phyloP scores from a whole-genome alignment of 2,888 invertebrate genomes.

The Arrhopalites spinosus region DNA sequence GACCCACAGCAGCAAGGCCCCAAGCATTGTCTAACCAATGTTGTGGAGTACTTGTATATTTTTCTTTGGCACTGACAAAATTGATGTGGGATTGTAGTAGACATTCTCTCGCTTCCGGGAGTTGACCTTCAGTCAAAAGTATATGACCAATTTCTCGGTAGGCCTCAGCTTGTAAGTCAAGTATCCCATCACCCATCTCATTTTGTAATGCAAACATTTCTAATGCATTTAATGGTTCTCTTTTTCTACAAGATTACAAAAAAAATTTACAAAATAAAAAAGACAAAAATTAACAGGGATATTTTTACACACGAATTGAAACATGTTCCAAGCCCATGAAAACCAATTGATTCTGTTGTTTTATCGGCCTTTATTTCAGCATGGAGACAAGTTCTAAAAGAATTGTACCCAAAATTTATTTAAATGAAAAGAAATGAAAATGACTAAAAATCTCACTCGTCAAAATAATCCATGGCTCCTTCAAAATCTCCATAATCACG shows the following conservation, averaged over 20 bases:
- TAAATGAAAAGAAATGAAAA: not conserved
- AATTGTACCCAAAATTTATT: not conserved
- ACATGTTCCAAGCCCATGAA: conserved; percentile 47
- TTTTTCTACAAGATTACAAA: conserved; percentile 21
- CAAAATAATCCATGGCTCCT: conserved; percentile 49
- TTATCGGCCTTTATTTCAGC: conserved; percentile 41
- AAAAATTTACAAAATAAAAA: not conserved
- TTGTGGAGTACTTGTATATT: conserved; percentile 1
- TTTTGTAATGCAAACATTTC: conserved; percentile 48
- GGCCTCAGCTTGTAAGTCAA: conserved; percentile 49
- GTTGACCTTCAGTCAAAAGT: conserved; percentile 48
- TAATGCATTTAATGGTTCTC: conserved; percentile 44
- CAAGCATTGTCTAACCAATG: conserved; percentile 32
- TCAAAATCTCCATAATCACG: conserved; percentile 45
- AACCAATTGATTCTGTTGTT: conserved; percentile 46
- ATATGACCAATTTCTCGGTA: conserved; percentile 46
- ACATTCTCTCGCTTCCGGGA: conserved; percentile 50
- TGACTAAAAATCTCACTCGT: too few relatives aligned
- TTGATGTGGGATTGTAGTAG: conserved; percentile 35
- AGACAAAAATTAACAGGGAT: not conserved
- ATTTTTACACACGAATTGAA: conserved; percentile 40
- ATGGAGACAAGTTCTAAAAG: conserved; percentile 39
- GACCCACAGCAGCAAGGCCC: conserved; percentile 44
- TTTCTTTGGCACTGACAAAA: not conserved
- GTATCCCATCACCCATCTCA: conserved; percentile 38